phyloP scores from a whole-genome alignment of 2,113 vertebrate species.

The Heterotilapia buettikoferi region DNA sequence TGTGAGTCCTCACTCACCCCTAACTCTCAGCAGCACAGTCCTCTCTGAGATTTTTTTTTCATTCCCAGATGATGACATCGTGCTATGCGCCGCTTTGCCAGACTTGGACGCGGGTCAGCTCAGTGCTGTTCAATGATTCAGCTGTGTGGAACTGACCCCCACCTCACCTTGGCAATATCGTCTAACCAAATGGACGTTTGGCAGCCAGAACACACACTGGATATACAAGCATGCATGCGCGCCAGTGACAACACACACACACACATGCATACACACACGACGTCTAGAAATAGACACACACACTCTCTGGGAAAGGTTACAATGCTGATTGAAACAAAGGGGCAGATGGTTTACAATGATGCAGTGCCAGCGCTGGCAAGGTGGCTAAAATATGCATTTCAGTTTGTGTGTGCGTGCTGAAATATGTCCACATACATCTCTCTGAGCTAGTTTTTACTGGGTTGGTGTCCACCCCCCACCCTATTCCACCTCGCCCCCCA shows the following conservation, averaged over 20 bases:
- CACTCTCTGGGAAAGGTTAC: constrained; percentile 53
- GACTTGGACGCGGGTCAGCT: constrained; percentile 34
- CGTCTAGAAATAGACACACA: neutral
- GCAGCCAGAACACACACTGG: constrained; percentile 51
- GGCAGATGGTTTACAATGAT: constrained; percentile 62
- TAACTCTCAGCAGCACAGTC: neutral
- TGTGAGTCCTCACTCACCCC: constrained; percentile 1
- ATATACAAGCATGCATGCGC: constrained; percentile 37
- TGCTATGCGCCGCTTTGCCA: constrained; percentile 20
- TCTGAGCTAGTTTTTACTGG: constrained; percentile 1
- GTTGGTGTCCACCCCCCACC: neutral
- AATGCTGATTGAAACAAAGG: constrained; percentile 59
- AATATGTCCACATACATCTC: neutral
- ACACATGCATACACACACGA: neutral
- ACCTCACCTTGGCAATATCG: constrained; percentile 62
- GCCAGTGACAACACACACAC: constrained; percentile 45
- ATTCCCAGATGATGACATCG: constrained; percentile 46
- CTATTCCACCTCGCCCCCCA: neutral
- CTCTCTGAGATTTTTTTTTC: neutral
- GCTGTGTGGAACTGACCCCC: constrained; percentile 60
- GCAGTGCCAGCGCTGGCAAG: constrained; percentile 36
- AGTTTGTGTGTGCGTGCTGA: constrained; percentile 7
- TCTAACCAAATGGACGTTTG: constrained; percentile 59
- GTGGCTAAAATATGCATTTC: constrained; percentile 51
- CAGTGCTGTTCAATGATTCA: constrained; percentile 54